Evolutionary conservation across 2,113 vertebrate genomes (phyloP), one percentile per base, ranked within the genome.

Genomic region (Budorcas taxicolor): DNA sequence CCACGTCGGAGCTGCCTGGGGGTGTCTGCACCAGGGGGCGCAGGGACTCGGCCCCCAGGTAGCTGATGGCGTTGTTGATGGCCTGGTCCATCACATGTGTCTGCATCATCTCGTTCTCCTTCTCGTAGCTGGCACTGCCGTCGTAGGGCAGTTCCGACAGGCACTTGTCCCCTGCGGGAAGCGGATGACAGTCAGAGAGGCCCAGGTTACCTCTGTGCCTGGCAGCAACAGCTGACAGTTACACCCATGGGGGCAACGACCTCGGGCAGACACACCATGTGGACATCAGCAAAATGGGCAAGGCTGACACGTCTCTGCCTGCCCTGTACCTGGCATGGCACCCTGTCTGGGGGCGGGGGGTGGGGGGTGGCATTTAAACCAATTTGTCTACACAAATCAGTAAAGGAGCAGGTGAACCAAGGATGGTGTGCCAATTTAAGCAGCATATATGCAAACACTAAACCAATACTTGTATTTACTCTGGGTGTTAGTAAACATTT

Each of bases 11-110:
- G 91, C 99, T 98, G 13, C 99, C 99, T 0, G 99, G 99, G 0
- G 99, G 99, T 6, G 99, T 99, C 98, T 99, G 99, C 84, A 99
- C 99, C 55, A 99, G 98, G 1, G 99, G 99, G 31, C 99, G 99
- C 97, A 99, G 98, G 4, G 99, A 99, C 98, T 99, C 99, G 0
- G 99, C 99, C 36, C 99, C 99, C 95, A 99, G 98, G 98, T 99
- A 99, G 95, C 99, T 99, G 98, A 99, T 99, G 98, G 99, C 99
- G 0, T 99, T 99, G 98, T 99, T 99, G 98, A 99, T 99, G 98
- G 99, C 99, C 98, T 99, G 99, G 98, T 99, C 99, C 21, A 99
- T 99, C 94, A 99, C 99, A 0, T 99, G 99, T 0, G 99, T 99
- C 98, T 99, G 99, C 99, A 99, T 99, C 91, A 99, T 98, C 76